phyloP scores from a whole-genome alignment of 2,797 vertebrate species.

The Leptoclinus maculatus region DNA sequence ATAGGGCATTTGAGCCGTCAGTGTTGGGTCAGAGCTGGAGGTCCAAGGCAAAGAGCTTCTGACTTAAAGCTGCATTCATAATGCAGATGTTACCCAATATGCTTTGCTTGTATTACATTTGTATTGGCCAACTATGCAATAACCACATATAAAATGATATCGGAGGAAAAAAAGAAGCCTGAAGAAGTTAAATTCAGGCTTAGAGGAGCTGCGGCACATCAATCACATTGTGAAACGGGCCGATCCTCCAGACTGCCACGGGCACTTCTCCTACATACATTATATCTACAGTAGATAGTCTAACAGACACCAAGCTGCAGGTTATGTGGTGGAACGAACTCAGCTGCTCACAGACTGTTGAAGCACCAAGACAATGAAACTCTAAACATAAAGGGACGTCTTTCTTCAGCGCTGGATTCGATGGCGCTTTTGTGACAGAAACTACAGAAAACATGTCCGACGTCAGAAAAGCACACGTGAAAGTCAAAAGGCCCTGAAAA shows the following conservation, averaged over 20 bases:
- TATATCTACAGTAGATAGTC: constrained; percentile 5
- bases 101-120: constrained; percentile 4
- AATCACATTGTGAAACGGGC: neutral
- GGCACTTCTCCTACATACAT: neutral
- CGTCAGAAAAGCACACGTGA: constrained; percentile 19
- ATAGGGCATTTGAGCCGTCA: constrained; percentile 11
- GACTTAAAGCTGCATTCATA: constrained; percentile 20
- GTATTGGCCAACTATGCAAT: constrained; percentile 4
- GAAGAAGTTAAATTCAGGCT: neutral
- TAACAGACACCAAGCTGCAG: constrained; percentile 14
- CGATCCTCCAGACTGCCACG: neutral
- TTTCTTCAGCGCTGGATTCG: constrained; percentile 26
- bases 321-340: neutral
- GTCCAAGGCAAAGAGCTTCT: constrained; percentile 26
- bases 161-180: neutral
- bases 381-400: constrained; percentile 25
- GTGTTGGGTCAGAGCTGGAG: neutral
- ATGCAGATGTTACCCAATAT: neutral
- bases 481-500: constrained; percentile 8
- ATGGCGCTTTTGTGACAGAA: constrained; percentile 21
- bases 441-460: constrained; percentile 38
- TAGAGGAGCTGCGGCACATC: neutral
- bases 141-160: constrained; percentile 6
- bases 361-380: constrained; percentile 33
- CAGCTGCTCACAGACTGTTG: constrained; percentile 5